Evolutionary conservation across 2,797 vertebrate genomes (phyloP), one percentile per base, ranked within the genome.

Genomic region (Chelon labrosus): DNA sequence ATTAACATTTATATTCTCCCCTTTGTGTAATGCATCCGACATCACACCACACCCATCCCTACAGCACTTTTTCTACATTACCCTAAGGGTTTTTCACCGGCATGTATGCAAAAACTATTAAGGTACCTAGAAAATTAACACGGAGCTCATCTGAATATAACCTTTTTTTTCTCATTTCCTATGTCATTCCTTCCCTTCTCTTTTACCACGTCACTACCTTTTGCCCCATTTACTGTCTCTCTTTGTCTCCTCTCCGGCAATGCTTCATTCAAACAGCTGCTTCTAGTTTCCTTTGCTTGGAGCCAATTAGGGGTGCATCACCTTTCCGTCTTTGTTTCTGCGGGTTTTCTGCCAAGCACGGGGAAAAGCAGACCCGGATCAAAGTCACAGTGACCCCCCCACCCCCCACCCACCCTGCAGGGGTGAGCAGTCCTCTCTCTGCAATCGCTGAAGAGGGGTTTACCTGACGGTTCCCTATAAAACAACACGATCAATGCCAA

Each of bases 221-320:
- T 31, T 52, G 63, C 11, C 13, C 12, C 10, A 25, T 52, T 65
- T 35, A 39, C 19, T 1, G 12, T 25, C 38, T 19, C 37, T 44
- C 44, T 37, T 58, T 38, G 17, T 68, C 49, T 56, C 13, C 8
- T 37, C 55, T 65, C 31, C 25, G 14, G 72, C 41, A 20, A 9
- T 9, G 10, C 63, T 59, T 39, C 79, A 35, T 54, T 69, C 60
- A 58, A 49, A 74, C 90, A 91, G 85, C 88, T 91, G 90, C 79
- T 84, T 82, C 72, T 56, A 52, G 77, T 90, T 90, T 90, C 70
- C 75, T 74, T 81, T 63, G 76, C 86, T 89, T 17, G 71, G 69
- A 85, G 79, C 85, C 86, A 85, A 84, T 92, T 89, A 91, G 77
- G 75, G 72, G 77, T 54, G 82, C 91, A 87, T 88, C 88, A 91